Base-by-base conservation (phyloP, 2,797 vertebrate genomes). In the Rhynchonycteris naso region DNA sequence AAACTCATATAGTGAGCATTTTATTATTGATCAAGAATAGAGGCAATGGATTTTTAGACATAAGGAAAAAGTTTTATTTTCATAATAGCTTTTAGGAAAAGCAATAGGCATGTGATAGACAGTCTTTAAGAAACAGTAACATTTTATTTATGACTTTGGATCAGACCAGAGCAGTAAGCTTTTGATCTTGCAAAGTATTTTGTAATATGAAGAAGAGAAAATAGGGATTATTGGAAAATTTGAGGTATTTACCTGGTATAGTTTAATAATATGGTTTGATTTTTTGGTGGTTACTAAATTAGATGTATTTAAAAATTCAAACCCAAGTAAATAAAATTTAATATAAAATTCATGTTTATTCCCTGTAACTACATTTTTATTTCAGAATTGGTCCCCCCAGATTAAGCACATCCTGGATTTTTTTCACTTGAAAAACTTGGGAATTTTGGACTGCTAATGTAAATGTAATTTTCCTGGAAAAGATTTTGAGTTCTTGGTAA, bases 1-100 rank as follows among this genome's bases (percentile, higher is more conserved):
- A 93, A 97, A 92, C 82, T 96, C 65, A 82, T 96, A 83, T 52
- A 95, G 93, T 97, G 88, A 97, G 95, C 93, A 94, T 93, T 97
- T 94, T 96, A 43, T 94, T 97, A 96, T 95, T 93, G 97, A 97
- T 97, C 86, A 93, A 18, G 35, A 90, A 43, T 94, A 90, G 95
- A 91, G 79, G 69, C 95, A 94, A 72, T 97, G 66, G 88, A 83
- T 89, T 95, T 96, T 97, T 78, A 96, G 95, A 94, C 88, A 91
- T 96, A 95, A 75, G 43, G 86, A 96, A 96, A 96, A 97, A 82
- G n/a, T 94, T 95, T 92, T 96, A 94, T 93, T 95, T 97, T 94
- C 92, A 84, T 95, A 97, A 89, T 92, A 94, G 82, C 69, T 88
- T 90, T 24, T 4, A 50, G 78, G 74, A 95, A 95, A 95, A 80